Base-by-base conservation (phyloP, 2,113 vertebrate genomes). In the Fulica atra region DNA sequence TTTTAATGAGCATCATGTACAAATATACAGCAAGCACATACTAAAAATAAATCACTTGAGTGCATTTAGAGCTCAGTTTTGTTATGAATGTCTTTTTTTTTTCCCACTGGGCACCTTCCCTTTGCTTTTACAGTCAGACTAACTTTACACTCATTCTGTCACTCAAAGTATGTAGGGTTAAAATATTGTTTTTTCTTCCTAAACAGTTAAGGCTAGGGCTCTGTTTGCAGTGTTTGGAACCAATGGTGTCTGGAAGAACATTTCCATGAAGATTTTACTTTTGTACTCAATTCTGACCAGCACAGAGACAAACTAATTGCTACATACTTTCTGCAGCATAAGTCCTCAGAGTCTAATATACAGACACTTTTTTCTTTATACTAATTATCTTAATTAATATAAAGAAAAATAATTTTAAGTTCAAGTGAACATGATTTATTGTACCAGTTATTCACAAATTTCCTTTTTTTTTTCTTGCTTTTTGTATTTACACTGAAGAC, bases 41-140 rank as follows among this genome's bases (percentile, higher is more conserved):
- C 20, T 64, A 71, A 86, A 94, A 88, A 81, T 78, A 76, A 88
- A 91, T 88, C 36, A 42, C 26, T 63, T 74, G 12, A 78, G 83
- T 42, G 16, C 17, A 46, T 90, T 95, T 86, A 28, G 15, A 57
- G 42, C 13, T 40, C 42, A 42, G 0, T 57, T 29, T 72, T 82
- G 25, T 82, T 44, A 53, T 50, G 18, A 79, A 1, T 17, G 11
- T 51, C 11, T 69, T 61, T 44, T 44, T 74, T 83, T 57, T 68
- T 61, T 84, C 74, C 4, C 46, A 90, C 3, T 23, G 26, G 50
- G 3, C 25, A 28, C 13, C 8, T 73, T 86, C 13, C 6, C 1
- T 20, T 69, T 81, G 50, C 61, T 46, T 53, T 53, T 84, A 16
- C 40, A 70, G 17, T 56, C 78, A 73, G 14, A 71, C 19, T 44